Conservation (phyloP, 2,888 invertebrate genomes). For the Erpobdella octoculata region DNA sequence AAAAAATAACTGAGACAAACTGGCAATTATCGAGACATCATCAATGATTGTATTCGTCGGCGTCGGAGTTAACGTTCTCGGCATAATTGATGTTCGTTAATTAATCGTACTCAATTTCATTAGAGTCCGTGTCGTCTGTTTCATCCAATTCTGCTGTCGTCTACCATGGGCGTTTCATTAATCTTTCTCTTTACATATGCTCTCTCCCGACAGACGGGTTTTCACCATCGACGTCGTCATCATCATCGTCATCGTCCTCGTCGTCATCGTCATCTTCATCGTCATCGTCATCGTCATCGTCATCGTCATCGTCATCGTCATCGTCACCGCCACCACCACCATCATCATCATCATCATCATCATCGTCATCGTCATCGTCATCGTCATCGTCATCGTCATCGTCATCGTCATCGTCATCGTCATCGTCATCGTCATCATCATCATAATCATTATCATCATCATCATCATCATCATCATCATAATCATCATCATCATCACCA, state of each 20-base stretch:
- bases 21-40: too few species aligned
- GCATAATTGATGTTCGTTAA: too few species aligned
- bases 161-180: too few species aligned
- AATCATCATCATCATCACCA: constrained; percentile 12
- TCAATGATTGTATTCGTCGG: too few species aligned
- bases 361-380: neutral
- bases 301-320: constrained; percentile 7
- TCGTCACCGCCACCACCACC: neutral
- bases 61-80: too few species aligned
- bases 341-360: neutral
- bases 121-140: too few species aligned
- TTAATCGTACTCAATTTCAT: too few species aligned
- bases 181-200: too few species aligned
- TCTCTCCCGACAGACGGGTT: too few species aligned
- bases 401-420: constrained; percentile 2
- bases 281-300: neutral
- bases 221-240: neutral
- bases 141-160: too few species aligned
- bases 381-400: neutral
- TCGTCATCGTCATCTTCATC: neutral
- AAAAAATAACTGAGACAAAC: too few species aligned
- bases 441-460: neutral
- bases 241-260: neutral
- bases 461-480: constrained; percentile 16
- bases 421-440: constrained; percentile 4